phyloP scores from a whole-genome alignment of 2,113 vertebrate genomes.

The Amphilophus citrinellus region DNA sequence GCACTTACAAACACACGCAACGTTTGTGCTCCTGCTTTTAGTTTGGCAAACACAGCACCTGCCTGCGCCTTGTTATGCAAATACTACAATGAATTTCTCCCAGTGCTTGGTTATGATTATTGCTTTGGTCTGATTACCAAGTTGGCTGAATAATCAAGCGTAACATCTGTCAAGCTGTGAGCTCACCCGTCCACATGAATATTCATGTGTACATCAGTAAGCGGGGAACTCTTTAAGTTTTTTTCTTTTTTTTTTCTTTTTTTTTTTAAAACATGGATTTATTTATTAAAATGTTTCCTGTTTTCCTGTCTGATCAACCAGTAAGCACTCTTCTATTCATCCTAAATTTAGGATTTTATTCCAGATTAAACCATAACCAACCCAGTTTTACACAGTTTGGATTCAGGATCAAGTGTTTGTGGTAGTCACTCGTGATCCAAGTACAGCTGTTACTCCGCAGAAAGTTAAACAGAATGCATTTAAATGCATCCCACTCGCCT shows the following conservation, averaged over 20 bases:
- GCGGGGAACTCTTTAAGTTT: not conserved
- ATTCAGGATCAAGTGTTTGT: too few relatives aligned
- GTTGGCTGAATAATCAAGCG: constrained; percentile 24
- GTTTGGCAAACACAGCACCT: constrained; percentile 15
- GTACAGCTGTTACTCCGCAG: too few relatives aligned
- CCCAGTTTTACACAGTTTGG: too few relatives aligned
- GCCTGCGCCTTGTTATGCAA: constrained; percentile 7
- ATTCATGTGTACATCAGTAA: constrained; percentile 16
- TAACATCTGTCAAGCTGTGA: constrained; percentile 41
- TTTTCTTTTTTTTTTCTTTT: too few relatives aligned
- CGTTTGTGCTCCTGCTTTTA: not conserved
- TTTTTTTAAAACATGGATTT: not conserved
- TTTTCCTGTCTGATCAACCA: not conserved
- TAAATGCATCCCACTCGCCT: not conserved
- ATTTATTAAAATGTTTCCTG: not conserved
- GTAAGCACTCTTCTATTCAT: not conserved
- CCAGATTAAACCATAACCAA: too few relatives aligned
- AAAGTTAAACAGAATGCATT: constrained; percentile 10
- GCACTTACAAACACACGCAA: not conserved
- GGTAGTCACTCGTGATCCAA: too few relatives aligned
- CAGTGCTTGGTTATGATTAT: constrained; percentile 15
- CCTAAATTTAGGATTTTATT: too few relatives aligned
- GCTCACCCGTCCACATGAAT: constrained; percentile 18
- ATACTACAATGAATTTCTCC: constrained; percentile 13
- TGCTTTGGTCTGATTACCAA: constrained; percentile 38